Evolutionary conservation across 2,113 vertebrate genomes (phyloP).

Genomic region (Catharus minimus): DNA sequence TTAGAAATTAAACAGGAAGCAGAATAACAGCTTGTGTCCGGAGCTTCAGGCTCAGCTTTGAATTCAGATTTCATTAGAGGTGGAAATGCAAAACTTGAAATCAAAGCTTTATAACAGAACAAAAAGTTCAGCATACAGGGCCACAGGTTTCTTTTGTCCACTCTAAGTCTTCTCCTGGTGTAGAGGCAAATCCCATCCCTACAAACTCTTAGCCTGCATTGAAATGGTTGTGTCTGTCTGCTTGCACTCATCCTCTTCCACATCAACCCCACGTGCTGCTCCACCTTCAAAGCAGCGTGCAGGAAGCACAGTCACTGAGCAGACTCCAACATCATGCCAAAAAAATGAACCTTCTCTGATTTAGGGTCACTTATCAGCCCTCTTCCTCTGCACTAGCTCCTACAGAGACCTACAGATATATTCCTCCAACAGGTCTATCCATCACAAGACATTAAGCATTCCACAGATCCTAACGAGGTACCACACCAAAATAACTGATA

Average conservation of each 20-base stretch:
- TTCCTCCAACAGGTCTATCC: neutral
- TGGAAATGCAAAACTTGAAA: slow-evolving; percentile 11
- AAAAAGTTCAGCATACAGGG: neutral
- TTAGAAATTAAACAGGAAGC: neutral
- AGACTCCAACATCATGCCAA: neutral
- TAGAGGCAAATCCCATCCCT: neutral
- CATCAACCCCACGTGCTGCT: neutral
- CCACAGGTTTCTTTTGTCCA: neutral
- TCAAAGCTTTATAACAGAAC: neutral
- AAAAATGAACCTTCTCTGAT: neutral
- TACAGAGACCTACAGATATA: too few relatives aligned
- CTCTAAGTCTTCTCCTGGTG: neutral
- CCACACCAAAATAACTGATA: neutral
- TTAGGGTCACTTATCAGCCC: neutral
- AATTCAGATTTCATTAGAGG: slow-evolving; percentile 1
- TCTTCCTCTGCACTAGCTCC: neutral
- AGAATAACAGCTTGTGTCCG: neutral
- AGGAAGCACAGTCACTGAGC: neutral
- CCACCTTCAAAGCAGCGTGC: neutral
- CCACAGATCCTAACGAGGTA: neutral
- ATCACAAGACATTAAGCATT: neutral
- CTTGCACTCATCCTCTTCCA: neutral
- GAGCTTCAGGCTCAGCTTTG: neutral
- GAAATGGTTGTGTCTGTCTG: neutral
- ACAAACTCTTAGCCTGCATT: neutral